phyloP scores from a whole-genome alignment of 2,113 vertebrate genomes.

The Cinclus cinclus region DNA sequence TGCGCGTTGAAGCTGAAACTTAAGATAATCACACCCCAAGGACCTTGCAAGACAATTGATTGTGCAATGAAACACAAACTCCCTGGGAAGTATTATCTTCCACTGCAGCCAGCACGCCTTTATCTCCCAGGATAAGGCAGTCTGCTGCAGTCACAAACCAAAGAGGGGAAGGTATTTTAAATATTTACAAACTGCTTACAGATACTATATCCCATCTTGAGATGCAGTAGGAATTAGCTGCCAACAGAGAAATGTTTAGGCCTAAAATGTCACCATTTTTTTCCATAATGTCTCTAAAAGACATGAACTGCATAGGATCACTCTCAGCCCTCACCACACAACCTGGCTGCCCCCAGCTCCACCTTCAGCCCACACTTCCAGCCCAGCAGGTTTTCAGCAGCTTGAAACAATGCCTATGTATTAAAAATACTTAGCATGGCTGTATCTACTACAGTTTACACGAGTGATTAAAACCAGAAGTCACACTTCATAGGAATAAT shows the following conservation, averaged over 20 bases:
- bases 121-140: not conserved
- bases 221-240: not conserved
- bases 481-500: not conserved
- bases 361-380: not conserved
- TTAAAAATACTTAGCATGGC: not conserved
- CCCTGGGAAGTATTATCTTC: not conserved
- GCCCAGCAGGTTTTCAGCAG: not conserved
- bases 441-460: not conserved
- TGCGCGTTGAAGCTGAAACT: not conserved
- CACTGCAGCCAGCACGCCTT: not conserved
- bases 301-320: rapidly evolving
- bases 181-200: not conserved
- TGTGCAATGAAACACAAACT: not conserved
- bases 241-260: not conserved
- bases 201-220: not conserved
- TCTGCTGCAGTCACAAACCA: not conserved
- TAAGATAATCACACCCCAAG: not conserved
- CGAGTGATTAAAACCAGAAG: not conserved
- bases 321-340: not conserved
- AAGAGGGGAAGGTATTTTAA: not conserved
- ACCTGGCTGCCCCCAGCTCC: too few species aligned
- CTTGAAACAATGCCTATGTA: not conserved
- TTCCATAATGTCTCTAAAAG: not conserved
- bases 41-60: not conserved
- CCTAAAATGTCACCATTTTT: not conserved